Base-by-base conservation (phyloP, 2,888 invertebrate species). In the Amphimallon solstitiale region DNA sequence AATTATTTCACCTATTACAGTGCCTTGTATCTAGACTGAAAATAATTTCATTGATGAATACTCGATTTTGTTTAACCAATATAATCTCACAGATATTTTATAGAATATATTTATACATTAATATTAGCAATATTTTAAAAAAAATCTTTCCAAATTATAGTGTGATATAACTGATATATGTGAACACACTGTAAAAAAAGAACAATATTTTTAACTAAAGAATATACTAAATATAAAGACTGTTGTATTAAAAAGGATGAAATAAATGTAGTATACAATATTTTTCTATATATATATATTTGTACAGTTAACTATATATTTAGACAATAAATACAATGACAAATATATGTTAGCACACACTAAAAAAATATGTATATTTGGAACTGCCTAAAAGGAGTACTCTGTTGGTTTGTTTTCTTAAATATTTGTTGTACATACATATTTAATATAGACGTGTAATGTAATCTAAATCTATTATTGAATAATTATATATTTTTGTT, bases 281-380 rank as follows among this genome's bases (percentile, higher is more conserved):
- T 63, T 63, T 63, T 63, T 63, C 52, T 63, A 63, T 56, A 56
- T 40, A 23, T 63, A 63, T 56, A 56, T 40, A 23, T 40, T 56
- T 63, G 63, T 63, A 63, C 38, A 62, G 56, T 56, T 54, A 52
- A 54, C 51, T 40, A 52, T 35, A 29, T 63, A 63, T 54, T 52
- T 63, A 63, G 52, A 63, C 43, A 51, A 51, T 63, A 63, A 63
- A 62, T 17, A 54, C 40, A 40, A 63, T 54, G 63, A 63, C 54
- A 54, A 63, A 14, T 45, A 15, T 19, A 54, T 52, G 17, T 40
- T n/a, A 43, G 38, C 40, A 56, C 14, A 40, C n/a, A 38, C 1
- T 7, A 29, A 29, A 5, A 29, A 7, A 7, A 29, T 29, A 29
- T 29, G 29, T 29, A 29, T 29, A 29, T 29, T 29, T 29, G 29